Evolutionary conservation across 2,888 invertebrate genomes (phyloP).

Genomic region (Nephrotoma appendiculata): DNA sequence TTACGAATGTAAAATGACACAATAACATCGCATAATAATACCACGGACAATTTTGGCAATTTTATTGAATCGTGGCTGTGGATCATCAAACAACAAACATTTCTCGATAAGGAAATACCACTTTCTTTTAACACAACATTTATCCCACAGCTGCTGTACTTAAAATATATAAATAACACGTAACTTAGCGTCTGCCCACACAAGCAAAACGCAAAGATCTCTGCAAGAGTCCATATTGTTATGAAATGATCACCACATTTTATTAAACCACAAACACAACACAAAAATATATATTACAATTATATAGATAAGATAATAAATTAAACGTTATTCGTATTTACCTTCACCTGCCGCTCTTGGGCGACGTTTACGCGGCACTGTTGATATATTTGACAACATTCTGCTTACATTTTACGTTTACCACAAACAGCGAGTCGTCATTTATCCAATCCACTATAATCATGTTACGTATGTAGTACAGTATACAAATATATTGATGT

Average conservation of each 20-base stretch:
- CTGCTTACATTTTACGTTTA: background rate
- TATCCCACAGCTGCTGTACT: background rate
- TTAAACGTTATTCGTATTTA: background rate
- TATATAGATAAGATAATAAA: background rate
- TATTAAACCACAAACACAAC: background rate
- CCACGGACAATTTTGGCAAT: background rate
- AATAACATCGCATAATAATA: too few species aligned
- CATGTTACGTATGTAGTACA: background rate
- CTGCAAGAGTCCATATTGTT: background rate
- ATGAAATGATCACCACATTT: background rate
- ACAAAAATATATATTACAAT: background rate
- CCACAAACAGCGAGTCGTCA: background rate
- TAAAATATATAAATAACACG: background rate
- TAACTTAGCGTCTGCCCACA: background rate
- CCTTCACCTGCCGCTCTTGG: slow-evolving; percentile 28
- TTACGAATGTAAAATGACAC: too few species aligned
- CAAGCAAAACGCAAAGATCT: background rate
- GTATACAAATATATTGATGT: background rate
- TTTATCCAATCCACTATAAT: background rate
- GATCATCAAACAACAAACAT: background rate
- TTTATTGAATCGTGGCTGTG: background rate
- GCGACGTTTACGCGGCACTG: slow-evolving; percentile 28
- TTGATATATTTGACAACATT: slow-evolving; percentile 13
- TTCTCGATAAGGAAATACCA: background rate
- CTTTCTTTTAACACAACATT: background rate